These are phyloP conservation scores for Cyanistes caeruleus DNA, from an alignment of 2,113 vertebrate species.

Conservation along the genomic window DNA sequence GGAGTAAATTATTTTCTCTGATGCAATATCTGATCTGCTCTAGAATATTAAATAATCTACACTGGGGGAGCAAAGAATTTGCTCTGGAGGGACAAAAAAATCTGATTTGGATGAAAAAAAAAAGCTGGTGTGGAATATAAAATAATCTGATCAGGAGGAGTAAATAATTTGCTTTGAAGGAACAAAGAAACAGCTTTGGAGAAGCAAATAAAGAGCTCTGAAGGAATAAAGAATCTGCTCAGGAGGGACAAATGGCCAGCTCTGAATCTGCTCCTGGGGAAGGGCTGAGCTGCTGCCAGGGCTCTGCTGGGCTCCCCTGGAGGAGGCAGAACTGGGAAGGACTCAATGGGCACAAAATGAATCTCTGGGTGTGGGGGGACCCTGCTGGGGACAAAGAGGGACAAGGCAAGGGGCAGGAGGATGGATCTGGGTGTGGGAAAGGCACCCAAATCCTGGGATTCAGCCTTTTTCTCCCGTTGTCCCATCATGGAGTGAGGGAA, in stretches of 20 bases:
- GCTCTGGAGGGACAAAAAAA: background rate
- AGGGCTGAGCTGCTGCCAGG: background rate
- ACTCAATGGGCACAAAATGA: rapidly evolving
- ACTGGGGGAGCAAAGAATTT: background rate
- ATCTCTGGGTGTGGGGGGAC: background rate
- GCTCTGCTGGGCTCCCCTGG: background rate
- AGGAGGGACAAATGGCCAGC: no score
- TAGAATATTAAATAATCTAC: background rate
- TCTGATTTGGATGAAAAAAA: background rate
- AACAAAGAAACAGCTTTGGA: background rate
- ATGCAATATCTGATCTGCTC: background rate
- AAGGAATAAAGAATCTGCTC: no score
- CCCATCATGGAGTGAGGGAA: background rate
- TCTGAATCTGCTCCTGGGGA: background rate
- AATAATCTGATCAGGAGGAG: background rate
- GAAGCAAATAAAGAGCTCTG: background rate
- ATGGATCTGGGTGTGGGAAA: background rate
- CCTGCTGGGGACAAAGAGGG: background rate
- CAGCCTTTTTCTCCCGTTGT: background rate
- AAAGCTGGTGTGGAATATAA: background rate
- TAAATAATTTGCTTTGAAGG: background rate
- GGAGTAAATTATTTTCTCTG: background rate
- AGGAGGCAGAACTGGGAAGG: background rate
- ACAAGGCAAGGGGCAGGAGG: background rate
- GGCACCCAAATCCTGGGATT: background rate